Evolutionary conservation across 2,888 invertebrate species (phyloP), one percentile per base, ranked within the genome.

Genomic region (Lordiphosa andalusiaca): DNA sequence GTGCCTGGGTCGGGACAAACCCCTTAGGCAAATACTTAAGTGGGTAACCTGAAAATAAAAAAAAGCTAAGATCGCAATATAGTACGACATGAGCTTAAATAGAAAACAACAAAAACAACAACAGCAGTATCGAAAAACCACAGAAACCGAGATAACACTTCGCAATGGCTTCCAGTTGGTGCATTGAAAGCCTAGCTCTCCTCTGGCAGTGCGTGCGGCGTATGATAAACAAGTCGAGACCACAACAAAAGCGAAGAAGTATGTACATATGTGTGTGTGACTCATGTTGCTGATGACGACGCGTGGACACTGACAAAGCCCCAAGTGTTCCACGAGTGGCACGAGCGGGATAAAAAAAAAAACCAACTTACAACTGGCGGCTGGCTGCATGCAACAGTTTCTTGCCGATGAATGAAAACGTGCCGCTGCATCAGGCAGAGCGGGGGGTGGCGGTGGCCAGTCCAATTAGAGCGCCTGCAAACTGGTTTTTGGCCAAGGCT

Each of bases 401-500:
- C 37, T 39, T 61, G 61, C 49, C 71, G 57, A 75, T 83, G 72
- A 76, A 80, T 80, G 76, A 83, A 83, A 78, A 67, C 74, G 70
- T 70, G 73, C 61, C 59, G 68, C 62, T 59, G 19, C 50, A 48
- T 35, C 36, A 44, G 44, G 10, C 2, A 9, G 47, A 6, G 6
- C 35, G 6, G 36, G 12, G 4, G 3, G 38, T 10, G 39, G 39
- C n/a, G n/a, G 6, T 12, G 38, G 30, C 16, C 53, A 56, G 41
- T 71, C 58, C 75, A 76, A 75, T 76, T 76, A 80, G 70, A 66
- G 73, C 76, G 74, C 66, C 73, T 73, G 64, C 30, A 84, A 82
- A 84, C 82, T 62, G 84, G 82, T 81, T 81, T 69, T 40, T 19
- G 55, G 55, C 62, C 63, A 63, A 55, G 71, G 75, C 73, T 76